Evolutionary conservation across 2,888 invertebrate species (phyloP), one percentile per base, ranked within the genome.

Genomic region (Leptopterna dolabrata): DNA sequence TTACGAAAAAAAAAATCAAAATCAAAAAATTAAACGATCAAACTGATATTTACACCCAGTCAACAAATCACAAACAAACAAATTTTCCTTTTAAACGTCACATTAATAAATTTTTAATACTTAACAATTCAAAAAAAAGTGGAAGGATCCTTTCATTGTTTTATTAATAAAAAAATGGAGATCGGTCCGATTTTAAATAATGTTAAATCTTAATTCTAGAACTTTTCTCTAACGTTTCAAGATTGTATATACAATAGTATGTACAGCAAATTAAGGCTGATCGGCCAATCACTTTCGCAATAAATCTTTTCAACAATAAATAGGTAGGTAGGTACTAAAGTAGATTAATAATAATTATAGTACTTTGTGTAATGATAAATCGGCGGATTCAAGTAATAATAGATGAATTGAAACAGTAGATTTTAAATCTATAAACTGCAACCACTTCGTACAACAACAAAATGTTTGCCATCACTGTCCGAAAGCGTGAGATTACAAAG

Each of bases 181-280:
- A 81, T 81, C 81, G 55, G 6, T 55, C 43, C 51, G 16, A 81
- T 36, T 73, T 13, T 16, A 76, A 70, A 41, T 45, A 81, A 81
- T n/a, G 30, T 55, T 30, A 30, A 78, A 45, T 13, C 78, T 45
- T 78, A 78, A 63, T 63, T 45, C 55, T 47, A 30, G 27, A 45
- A 45, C 47, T 78, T 45, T 45, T 36, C 30, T 51, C 81, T 81
- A 81, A 55, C 81, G 78, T 45, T 73, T 78, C 19, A 16, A 19
- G 29, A 81, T 29, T 29, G 14, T 81, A 81, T 81, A 30, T 81
- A 81, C 81, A 81, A 16, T 24, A n/a, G 16, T 81, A 55, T 81
- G 30, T 55, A 81, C 51, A 81, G 14, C 41, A 55, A 27, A 16
- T 16, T 81, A 81, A 81, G 51, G 51, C 51, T 81, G 81, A 81